Percentiles rank a stretch among this genome's conserved stretches.
These are phyloP conservation scores for Anoncus sp. DNA, from an alignment of 2,888 invertebrate genomes.

Conservation along the genomic window DNA sequence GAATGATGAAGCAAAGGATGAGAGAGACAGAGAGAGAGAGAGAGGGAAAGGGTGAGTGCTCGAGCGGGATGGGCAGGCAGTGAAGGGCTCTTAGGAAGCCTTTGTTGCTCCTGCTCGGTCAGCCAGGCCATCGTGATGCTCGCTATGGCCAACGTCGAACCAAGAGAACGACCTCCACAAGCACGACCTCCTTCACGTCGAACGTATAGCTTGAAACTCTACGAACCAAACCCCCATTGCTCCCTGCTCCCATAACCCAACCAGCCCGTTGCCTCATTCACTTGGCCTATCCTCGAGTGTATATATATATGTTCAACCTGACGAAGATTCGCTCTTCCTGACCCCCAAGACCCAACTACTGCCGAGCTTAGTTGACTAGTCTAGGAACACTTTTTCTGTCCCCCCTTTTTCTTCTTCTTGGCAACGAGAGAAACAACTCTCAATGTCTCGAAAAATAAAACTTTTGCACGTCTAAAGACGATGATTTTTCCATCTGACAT, in stretches of 20 bases:
- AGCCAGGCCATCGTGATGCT: constrained; percentile 64
- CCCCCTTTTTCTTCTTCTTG: neutral
- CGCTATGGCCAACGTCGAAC: constrained; percentile 57
- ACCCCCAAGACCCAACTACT: constrained; percentile 45
- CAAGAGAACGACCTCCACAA: constrained; percentile 49
- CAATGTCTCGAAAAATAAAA: neutral
- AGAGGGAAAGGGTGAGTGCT: constrained; percentile 62
- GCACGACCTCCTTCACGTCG: constrained; percentile 32
- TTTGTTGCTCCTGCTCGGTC: constrained; percentile 79
- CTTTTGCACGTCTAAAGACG: too few species aligned
- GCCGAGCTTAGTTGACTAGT: constrained; percentile 10
- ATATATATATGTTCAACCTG: constrained; percentile 60
- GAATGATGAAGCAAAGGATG: constrained; percentile 43
- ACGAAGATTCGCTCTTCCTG: constrained; percentile 52
- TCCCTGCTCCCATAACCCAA: neutral
- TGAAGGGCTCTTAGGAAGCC: constrained; percentile 82
- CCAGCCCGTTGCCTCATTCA: constrained; percentile 74
- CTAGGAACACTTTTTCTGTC: constrained; percentile 12
- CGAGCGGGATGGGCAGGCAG: constrained; percentile 63
- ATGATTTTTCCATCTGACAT: too few species aligned
- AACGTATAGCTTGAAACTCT: constrained; percentile 42
- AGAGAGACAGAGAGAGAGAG: constrained; percentile 10
- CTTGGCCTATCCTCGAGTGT: constrained; percentile 78
- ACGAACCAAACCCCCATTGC: constrained; percentile 12
- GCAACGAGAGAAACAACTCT: neutral